Conservation (phyloP, 1,140 invertebrate genomes). For the Teleogryllus occipitalis region DNA sequence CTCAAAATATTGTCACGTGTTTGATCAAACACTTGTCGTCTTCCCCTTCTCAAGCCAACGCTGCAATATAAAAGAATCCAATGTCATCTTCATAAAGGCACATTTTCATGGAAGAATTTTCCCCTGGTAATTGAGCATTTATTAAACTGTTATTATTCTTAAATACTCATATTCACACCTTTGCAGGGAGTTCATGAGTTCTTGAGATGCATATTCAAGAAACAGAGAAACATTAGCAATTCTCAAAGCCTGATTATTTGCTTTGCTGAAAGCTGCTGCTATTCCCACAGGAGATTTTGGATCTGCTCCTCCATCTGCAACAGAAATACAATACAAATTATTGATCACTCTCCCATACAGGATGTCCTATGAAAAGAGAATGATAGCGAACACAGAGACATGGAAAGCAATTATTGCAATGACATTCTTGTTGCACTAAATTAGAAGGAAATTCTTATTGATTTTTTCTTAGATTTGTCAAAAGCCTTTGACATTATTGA, state of each 20-base stretch:
- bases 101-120: too few relatives aligned
- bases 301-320: constrained; percentile 62
- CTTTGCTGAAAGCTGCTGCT: constrained; percentile 79
- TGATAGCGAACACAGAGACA: too few relatives aligned
- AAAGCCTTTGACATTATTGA: too few relatives aligned
- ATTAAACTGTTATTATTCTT: too few relatives aligned
- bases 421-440: too few relatives aligned
- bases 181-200: constrained; percentile 62
- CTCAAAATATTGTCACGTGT: constrained; percentile 50
- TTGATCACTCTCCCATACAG: not conserved
- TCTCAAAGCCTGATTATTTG: constrained; percentile 69
- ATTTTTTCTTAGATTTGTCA: too few relatives aligned
- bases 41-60: not conserved
- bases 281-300: constrained; percentile 77
- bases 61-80: constrained; percentile 1
- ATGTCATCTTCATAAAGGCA: not conserved
- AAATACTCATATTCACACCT: constrained; percentile 33
- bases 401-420: too few relatives aligned
- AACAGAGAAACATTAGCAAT: constrained; percentile 81
- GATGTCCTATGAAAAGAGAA: not conserved
- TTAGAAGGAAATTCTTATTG: not conserved
- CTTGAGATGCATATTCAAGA: constrained; percentile 76
- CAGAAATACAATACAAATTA: not conserved
- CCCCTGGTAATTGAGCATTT: too few relatives aligned
- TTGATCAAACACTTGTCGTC: constrained; percentile 37